phyloP scores from a whole-genome alignment of 2,797 vertebrate genomes.

The Manis pentadactyla region DNA sequence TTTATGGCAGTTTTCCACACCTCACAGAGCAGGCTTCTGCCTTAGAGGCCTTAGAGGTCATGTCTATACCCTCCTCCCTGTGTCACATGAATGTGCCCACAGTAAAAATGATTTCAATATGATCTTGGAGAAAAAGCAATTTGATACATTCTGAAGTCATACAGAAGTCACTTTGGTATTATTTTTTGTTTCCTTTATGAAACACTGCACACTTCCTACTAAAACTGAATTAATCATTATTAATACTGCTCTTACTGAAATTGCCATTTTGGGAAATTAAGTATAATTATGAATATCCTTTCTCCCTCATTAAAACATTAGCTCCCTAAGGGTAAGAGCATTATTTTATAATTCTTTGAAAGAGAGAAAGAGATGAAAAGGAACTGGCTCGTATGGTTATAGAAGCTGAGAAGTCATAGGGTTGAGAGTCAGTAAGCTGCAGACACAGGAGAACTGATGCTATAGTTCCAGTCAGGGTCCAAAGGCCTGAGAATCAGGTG shows the following conservation, averaged over 20 bases:
- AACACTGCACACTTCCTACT: not conserved
- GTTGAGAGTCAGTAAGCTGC: not conserved
- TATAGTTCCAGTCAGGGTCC: not conserved
- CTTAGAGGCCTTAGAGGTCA: not conserved
- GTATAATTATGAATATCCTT: not conserved
- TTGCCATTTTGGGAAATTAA: not conserved
- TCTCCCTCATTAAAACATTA: slow-evolving; percentile 3
- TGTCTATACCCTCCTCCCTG: not conserved
- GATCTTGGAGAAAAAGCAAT: not conserved
- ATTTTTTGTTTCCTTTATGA: slow-evolving; percentile 35
- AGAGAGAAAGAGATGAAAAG: not conserved
- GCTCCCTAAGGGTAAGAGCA: not conserved
- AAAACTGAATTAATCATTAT: not conserved
- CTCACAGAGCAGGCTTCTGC: not conserved
- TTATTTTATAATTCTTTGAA: not conserved
- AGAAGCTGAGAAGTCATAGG: not conserved
- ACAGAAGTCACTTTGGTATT: not conserved
- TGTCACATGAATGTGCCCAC: not conserved
- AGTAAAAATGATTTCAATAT: not conserved
- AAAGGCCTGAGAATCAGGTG: not conserved
- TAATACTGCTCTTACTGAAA: not conserved
- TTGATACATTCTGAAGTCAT: not conserved
- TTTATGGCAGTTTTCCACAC: not conserved
- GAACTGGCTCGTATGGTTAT: not conserved
- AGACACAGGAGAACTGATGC: not conserved